Evolutionary conservation across 2,888 invertebrate genomes (phyloP), one percentile per base, ranked within the genome.

Genomic region (Bursaphelenchus okinawaensis): DNA sequence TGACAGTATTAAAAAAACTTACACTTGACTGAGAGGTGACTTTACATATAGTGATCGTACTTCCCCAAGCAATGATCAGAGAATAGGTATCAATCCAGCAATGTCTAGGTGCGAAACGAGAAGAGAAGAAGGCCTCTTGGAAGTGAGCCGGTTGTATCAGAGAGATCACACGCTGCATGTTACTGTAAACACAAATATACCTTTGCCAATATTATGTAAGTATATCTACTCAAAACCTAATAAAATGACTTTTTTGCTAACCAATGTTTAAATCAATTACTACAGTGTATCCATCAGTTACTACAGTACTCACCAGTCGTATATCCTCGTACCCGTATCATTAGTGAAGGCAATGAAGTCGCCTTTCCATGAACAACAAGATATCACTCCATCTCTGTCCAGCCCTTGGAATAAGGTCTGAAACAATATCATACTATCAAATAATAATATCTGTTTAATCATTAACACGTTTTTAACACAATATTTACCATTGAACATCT

Each of bases 261-360:
- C n/a, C n/a, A n/a, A n/a, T n/a, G n/a, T n/a, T n/a, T n/a, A n/a
- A n/a, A n/a, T n/a, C n/a, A n/a, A n/a, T n/a, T n/a, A n/a, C n/a
- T n/a, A n/a, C n/a, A n/a, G n/a, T n/a, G n/a, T n/a, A n/a, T n/a
- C n/a, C n/a, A 56, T 9, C 26, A 7, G 8, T 20, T 66, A 52
- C 20, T 31, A 54, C 16, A 55, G 22, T 7, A 28, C 67, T 28
- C 28, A 72, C 74, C 67, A 63, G 29, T 82, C 80, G 57, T 75
- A 80, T 22, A 82, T 64, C 27, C 79, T 66, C 16, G 82, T 82
- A 52, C 82, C 82, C 0, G 74, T 74, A 51, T 83, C 82, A 62
- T 83, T 83, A 8, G 78, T 80, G 68, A 82, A 82, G 0, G 81
- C 81, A 26, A 82, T 72, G 52, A 73, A 73, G 23, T 68, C 63